These are phyloP conservation scores for Nomada fucata DNA, from an alignment of 2,888 invertebrate species.

Conservation along the genomic window DNA sequence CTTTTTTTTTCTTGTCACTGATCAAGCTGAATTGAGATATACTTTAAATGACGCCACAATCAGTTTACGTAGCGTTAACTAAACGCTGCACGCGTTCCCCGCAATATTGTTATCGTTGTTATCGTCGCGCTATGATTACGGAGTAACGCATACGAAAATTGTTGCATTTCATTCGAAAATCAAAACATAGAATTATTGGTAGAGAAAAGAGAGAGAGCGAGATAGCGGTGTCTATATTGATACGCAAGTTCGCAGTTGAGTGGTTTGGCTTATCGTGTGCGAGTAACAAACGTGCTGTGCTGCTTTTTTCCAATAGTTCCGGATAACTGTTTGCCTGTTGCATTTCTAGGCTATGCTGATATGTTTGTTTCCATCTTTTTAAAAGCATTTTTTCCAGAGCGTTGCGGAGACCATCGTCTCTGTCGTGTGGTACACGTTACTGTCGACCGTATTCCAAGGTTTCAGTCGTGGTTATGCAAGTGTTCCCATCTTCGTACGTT, in stretches of 20 bases:
- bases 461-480: constrained; percentile 65
- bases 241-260: constrained; percentile 32
- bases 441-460: constrained; percentile 55
- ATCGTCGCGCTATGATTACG: constrained; percentile 34
- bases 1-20: background rate
- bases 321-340: constrained; percentile 53
- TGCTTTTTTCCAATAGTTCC: constrained; percentile 51
- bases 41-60: background rate
- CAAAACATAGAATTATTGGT: constrained; percentile 30
- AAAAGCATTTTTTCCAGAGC: constrained; percentile 49
- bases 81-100: background rate
- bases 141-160: constrained; percentile 22
- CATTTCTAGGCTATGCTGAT: constrained; percentile 49
- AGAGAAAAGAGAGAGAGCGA: constrained; percentile 14
- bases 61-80: background rate
- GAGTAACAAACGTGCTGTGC: constrained; percentile 46
- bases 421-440: constrained; percentile 40
- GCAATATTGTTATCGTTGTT: background rate
- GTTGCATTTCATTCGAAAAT: constrained; percentile 30
- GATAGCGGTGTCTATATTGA: constrained; percentile 27
- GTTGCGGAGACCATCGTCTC: constrained; percentile 31
- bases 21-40: constrained; percentile 14
- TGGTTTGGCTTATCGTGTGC: constrained; percentile 32
- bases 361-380: constrained; percentile 48
- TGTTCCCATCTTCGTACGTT: constrained; percentile 66